phyloP scores from a whole-genome alignment of 2,113 vertebrate species.

The Pseudorasbora parva region DNA sequence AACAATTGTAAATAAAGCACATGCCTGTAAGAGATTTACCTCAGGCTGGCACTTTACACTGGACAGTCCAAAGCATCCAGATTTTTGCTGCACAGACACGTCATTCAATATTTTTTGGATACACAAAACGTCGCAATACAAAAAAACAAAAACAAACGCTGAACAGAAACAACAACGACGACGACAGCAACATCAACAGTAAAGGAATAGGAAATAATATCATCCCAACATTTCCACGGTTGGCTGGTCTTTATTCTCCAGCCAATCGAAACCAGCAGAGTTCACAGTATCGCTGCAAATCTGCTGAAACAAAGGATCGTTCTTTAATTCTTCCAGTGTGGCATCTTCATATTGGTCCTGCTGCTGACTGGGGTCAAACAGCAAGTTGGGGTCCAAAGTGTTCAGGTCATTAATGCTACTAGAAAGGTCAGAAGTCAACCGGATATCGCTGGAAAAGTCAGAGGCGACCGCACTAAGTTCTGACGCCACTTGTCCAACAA shows the following conservation, averaged over 20 bases:
- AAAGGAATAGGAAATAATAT: conserved; percentile 61
- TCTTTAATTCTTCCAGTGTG: conserved; percentile 99
- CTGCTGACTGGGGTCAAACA: conserved; percentile 97
- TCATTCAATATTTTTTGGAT: conserved; percentile 65
- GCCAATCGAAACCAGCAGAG: conserved; percentile 97
- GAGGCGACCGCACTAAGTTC: conserved; percentile 89
- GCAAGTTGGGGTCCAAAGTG: conserved; percentile 94
- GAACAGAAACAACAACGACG: conserved; percentile 61
- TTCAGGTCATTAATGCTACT: conserved; percentile 99
- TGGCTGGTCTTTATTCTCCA: conserved; percentile 99
- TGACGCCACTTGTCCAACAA: conserved; percentile 91
- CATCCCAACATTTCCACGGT: conserved; percentile 99
- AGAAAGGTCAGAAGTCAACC: conserved; percentile 97
- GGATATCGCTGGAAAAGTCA: conserved; percentile 94
- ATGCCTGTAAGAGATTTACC: conserved; percentile 85
- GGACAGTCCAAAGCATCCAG: conserved; percentile 76
- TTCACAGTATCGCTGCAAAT: conserved; percentile 98
- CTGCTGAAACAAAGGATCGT: conserved; percentile 98
- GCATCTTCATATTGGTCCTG: conserved; percentile 98
- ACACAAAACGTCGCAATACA: conserved; percentile 55
- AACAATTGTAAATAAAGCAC: conserved; percentile 48
- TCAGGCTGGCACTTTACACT: conserved; percentile 95
- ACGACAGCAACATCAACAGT: conserved; percentile 48
- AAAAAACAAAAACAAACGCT: conserved; percentile 61
- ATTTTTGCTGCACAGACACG: conserved; percentile 54